Conservation (phyloP, 2,888 invertebrate species). For the Phoenoteleia sp. region DNA sequence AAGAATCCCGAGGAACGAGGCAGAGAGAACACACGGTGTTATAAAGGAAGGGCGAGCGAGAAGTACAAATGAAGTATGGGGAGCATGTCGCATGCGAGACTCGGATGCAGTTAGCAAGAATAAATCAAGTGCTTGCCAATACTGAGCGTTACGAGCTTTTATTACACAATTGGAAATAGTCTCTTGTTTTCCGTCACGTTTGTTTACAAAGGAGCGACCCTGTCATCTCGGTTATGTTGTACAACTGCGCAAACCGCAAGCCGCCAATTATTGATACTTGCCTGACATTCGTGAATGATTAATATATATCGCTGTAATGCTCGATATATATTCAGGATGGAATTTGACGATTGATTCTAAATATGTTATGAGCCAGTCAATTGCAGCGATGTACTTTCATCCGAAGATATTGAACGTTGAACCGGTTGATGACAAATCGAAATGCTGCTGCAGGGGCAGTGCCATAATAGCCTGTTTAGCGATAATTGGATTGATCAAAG, state of each 20-base stretch:
- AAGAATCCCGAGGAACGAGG: conserved; percentile 39
- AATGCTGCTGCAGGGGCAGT: no score
- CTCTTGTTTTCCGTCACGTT: conserved; percentile 74
- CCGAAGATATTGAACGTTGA: background rate
- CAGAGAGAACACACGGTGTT: conserved; percentile 1
- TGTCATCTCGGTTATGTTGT: conserved; percentile 29
- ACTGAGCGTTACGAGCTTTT: conserved; percentile 82
- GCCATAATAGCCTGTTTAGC: no score
- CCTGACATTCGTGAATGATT: conserved; percentile 38
- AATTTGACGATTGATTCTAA: conserved; percentile 33
- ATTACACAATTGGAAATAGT: conserved; percentile 78
- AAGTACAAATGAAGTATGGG: conserved; percentile 63
- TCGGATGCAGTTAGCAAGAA: conserved; percentile 77
- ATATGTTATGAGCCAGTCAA: conserved; percentile 18
- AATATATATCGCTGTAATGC: conserved; percentile 4
- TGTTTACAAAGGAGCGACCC: conserved; percentile 74
- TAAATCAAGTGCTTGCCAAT: conserved; percentile 84
- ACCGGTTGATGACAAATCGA: background rate
- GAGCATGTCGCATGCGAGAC: conserved; percentile 49
- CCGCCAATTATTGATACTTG: conserved; percentile 46
- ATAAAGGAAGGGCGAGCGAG: conserved; percentile 15
- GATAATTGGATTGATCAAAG: no score
- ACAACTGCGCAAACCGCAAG: conserved; percentile 23
- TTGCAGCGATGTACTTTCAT: background rate
- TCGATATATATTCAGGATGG: conserved; percentile 33